phyloP scores from a whole-genome alignment of 2,113 vertebrate species.

The Pluvianellus socialis region DNA sequence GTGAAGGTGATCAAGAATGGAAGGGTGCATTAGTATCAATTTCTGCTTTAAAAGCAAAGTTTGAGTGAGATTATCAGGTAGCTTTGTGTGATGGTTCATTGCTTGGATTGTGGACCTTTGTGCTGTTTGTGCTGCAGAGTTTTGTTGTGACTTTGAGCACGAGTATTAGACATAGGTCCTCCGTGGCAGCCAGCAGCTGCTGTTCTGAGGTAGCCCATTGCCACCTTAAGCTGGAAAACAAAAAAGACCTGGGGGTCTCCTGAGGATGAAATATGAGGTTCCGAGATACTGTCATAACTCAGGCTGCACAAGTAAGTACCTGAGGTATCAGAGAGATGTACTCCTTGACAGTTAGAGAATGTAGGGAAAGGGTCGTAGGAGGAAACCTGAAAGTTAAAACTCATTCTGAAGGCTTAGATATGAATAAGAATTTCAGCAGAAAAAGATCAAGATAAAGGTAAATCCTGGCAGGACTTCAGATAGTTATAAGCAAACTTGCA shows the following conservation, averaged over 20 bases:
- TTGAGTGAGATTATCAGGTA: neutral
- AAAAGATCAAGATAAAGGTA: conserved; percentile 25
- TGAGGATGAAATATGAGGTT: neutral
- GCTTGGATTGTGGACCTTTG: neutral
- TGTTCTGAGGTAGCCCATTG: neutral
- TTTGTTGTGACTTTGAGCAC: neutral
- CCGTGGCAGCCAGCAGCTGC: neutral
- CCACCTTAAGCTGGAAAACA: neutral
- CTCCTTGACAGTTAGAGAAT: neutral
- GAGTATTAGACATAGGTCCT: neutral
- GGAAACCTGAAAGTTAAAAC: neutral
- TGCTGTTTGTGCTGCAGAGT: neutral
- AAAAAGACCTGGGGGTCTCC: neutral
- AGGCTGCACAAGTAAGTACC: neutral
- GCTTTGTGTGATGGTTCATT: neutral
- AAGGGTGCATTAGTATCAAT: neutral
- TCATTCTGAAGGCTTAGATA: neutral
- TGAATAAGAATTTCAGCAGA: neutral
- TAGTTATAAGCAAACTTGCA: neutral
- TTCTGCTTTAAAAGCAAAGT: neutral
- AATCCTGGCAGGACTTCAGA: neutral
- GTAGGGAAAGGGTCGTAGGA: neutral
- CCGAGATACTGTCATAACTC: neutral
- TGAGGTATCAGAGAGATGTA: neutral
- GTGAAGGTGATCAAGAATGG: neutral